Evolutionary conservation across 2,888 invertebrate genomes (phyloP), one percentile per base, ranked within the genome.

Genomic region (Carpatolechia fugitivella): DNA sequence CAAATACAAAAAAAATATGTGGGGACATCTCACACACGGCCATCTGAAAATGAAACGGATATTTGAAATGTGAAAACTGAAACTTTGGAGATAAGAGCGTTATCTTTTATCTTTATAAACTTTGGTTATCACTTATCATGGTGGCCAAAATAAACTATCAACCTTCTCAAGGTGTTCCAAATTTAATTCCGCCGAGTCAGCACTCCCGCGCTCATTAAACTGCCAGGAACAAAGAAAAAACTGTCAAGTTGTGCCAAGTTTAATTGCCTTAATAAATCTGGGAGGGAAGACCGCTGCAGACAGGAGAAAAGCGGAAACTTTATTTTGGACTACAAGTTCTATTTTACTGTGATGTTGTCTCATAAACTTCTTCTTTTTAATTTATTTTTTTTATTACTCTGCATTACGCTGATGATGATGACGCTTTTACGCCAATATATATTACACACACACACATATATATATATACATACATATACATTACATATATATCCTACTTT

Each of bases 211-310:
- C 80, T 86, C 84, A 85, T 86, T 85, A 85, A 83, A 84, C 75
- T 78, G 69, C 73, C 74, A 74, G 72, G 83, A 82, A 87, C 85
- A 84, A 85, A 82, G 76, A 84, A 86, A 83, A 85, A 86, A 85
- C 80, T 85, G 85, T 85, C 85, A 84, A 85, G 82, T 86, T 74
- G 76, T 72, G 71, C 82, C 77, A 80, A 86, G 82, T 87, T 87
- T 85, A 87, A 87, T 85, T 86, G 82, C 85, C 85, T 80, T 86
- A 85, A 87, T 87, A 87, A 87, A 87, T 87, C 81, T 85, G 76
- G 68, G 58, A 67, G 56, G 66, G 65, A 64, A 56, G 52, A 63
- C 56, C 31, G 40, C 62, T 64, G 64, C 41, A 74, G 82, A 78
- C 72, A 68, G 50, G 59, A 70, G 69, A 58, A 38, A 11, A 16